A percentile compares a stretch with the other conserved stretches of the same genome.
Conservation (phyloP, 2,888 invertebrate species). For the Zele albiditarsus region DNA sequence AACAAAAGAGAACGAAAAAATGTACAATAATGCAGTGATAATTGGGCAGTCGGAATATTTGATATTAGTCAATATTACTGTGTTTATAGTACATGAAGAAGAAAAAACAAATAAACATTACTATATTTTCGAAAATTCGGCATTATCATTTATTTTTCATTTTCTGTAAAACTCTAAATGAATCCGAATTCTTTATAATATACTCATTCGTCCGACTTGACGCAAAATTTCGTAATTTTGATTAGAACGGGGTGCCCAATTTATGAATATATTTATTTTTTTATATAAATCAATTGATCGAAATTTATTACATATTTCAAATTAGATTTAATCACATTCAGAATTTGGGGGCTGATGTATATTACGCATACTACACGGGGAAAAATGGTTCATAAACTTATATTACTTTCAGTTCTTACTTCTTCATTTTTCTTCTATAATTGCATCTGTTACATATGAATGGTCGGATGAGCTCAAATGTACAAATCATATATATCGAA, state of each 20-base stretch:
- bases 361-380: background rate
- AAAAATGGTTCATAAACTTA: background rate
- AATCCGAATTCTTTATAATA: constrained; percentile 34
- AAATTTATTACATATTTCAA: background rate
- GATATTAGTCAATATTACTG: constrained; percentile 68
- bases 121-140: constrained; percentile 66
- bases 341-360: background rate
- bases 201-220: constrained; percentile 19
- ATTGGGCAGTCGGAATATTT: constrained; percentile 64
- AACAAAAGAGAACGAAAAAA: constrained; percentile 59
- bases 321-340: background rate
- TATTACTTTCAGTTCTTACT: background rate
- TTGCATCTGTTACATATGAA: background rate
- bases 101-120: constrained; percentile 65
- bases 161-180: constrained; percentile 34
- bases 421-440: background rate
- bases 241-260: background rate
- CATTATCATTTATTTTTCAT: constrained; percentile 42
- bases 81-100: constrained; percentile 67
- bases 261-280: background rate
- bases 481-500: constrained; percentile 14
- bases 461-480: background rate
- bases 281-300: background rate
- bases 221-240: background rate
- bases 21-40: constrained; percentile 69